Evolutionary conservation across 1,140 invertebrate species (phyloP).

Genomic region (Lordiphosa collinella): DNA sequence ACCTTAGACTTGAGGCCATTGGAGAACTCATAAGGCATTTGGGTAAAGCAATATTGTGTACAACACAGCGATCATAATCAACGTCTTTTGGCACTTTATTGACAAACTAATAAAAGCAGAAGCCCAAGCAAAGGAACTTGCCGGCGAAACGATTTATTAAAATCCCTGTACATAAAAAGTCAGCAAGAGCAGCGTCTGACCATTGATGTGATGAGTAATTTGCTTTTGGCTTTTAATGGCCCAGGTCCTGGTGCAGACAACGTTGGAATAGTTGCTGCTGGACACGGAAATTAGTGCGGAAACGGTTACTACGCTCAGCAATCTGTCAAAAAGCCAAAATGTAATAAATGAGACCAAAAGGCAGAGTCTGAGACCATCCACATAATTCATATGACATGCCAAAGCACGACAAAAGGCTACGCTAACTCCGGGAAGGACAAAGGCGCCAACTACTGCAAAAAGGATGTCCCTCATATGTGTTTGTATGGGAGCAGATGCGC

Average conservation of each 20-base stretch:
- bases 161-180: conserved; percentile 69
- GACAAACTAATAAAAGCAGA: conserved; percentile 70
- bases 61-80: conserved; percentile 54
- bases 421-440: conserved; percentile 28
- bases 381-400: conserved; percentile 72
- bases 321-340: conserved; percentile 77
- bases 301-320: conserved; percentile 73
- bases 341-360: conserved; percentile 61
- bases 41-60: conserved; percentile 21
- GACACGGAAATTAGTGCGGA: conserved; percentile 76
- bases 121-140: conserved; percentile 14
- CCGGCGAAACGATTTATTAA: conserved; percentile 70
- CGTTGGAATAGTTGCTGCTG: conserved; percentile 48
- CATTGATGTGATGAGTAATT: conserved; percentile 75
- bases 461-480: conserved; percentile 13
- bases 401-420: conserved; percentile 56
- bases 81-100: conserved; percentile 74
- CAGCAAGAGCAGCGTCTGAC: conserved; percentile 34
- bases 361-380: conserved; percentile 12
- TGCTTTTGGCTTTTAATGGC: conserved; percentile 72
- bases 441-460: conserved; percentile 38
- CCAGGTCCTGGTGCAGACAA: conserved; percentile 11
- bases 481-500: conserved; percentile 43
- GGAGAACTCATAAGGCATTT: conserved; percentile 46
- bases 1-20: conserved; percentile 41